Evolutionary conservation across 2,113 vertebrate species (phyloP).

Genomic region (Osmerus mordax): DNA sequence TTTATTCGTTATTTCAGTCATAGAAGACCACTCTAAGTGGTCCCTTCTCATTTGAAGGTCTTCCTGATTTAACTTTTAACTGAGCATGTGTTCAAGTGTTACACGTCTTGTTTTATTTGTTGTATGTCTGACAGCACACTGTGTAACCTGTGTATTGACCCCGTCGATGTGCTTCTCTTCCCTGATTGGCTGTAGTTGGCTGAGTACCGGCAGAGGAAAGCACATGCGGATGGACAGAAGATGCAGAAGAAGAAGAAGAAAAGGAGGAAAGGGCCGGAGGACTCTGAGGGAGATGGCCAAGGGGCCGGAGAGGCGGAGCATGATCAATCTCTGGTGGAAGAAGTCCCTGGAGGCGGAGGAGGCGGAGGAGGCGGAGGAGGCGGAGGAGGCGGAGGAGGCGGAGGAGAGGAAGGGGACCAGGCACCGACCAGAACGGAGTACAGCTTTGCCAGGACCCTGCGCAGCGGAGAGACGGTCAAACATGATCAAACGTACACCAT

Average conservation of each 20-base stretch:
- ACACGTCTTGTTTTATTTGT: no score
- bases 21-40: no score
- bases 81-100: not conserved
- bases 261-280: conserved; percentile 67
- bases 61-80: not conserved
- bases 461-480: conserved; percentile 76
- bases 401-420: conserved; percentile 60
- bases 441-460: conserved; percentile 70
- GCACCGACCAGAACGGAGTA: conserved; percentile 69
- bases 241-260: conserved; percentile 86
- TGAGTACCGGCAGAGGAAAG: conserved; percentile 90
- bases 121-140: not conserved
- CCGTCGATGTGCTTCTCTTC: not conserved
- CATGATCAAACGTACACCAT: conserved; percentile 78
- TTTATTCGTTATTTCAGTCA: not conserved
- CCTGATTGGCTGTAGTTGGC: conserved; percentile 78
- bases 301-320: conserved; percentile 50
- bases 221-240: conserved; percentile 84
- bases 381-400: conserved; percentile 55
- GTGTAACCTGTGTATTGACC: not conserved
- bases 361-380: conserved; percentile 57
- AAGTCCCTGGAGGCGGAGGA: conserved; percentile 47
- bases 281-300: conserved; percentile 61
- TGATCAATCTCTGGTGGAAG: conserved; percentile 63
- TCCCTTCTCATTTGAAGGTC: no score